phyloP scores from a whole-genome alignment of 2,888 invertebrate species.

The Yponomeuta sedellus region DNA sequence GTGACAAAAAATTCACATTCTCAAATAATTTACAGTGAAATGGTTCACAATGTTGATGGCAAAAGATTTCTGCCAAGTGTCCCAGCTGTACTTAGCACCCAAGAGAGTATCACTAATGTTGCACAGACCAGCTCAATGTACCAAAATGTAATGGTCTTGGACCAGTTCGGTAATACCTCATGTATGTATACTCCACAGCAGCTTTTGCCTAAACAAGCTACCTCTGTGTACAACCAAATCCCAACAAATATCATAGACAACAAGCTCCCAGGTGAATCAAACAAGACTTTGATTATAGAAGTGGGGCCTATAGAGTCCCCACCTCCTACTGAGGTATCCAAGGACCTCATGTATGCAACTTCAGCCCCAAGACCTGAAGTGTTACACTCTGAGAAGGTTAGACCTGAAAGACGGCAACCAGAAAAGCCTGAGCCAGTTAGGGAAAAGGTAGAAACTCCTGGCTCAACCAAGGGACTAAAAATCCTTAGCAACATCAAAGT shows the following conservation, averaged over 20 bases:
- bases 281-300: slow-evolving; percentile 63
- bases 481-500: slow-evolving; percentile 72
- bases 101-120: slow-evolving; percentile 55
- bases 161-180: slow-evolving; percentile 63
- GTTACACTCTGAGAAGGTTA: slow-evolving; percentile 20
- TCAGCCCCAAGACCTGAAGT: slow-evolving; percentile 14
- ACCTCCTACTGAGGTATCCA: slow-evolving; percentile 23
- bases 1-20: slow-evolving; percentile 69
- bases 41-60: slow-evolving; percentile 64
- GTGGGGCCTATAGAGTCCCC: slow-evolving; percentile 51
- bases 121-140: slow-evolving; percentile 60
- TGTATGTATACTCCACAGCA: slow-evolving; percentile 62
- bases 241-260: slow-evolving; percentile 27
- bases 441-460: slow-evolving; percentile 37
- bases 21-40: slow-evolving; percentile 68
- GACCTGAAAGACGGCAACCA: slow-evolving; percentile 24
- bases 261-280: slow-evolving; percentile 44
- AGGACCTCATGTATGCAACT: slow-evolving; percentile 19
- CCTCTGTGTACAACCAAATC: slow-evolving; percentile 42
- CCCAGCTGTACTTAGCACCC: slow-evolving; percentile 48
- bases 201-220: slow-evolving; percentile 44
- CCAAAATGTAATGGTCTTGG: slow-evolving; percentile 69
- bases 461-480: slow-evolving; percentile 60
- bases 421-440: slow-evolving; percentile 21
- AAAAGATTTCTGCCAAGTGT: slow-evolving; percentile 60